A percentile compares a stretch with the other conserved stretches of the same genome.
phyloP scores from a whole-genome alignment of 1,140 invertebrate genomes.

The Apis laboriosa region DNA sequence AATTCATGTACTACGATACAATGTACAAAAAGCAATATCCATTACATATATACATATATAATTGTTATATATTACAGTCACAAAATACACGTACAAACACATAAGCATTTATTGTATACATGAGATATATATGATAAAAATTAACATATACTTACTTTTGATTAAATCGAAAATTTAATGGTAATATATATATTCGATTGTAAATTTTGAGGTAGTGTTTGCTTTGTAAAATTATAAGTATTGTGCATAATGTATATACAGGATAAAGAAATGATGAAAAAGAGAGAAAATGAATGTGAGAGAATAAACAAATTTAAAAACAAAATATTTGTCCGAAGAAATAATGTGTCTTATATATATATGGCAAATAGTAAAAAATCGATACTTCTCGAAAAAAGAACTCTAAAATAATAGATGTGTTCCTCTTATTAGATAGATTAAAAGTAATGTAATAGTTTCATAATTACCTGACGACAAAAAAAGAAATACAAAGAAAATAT shows the following conservation, averaged over 20 bases:
- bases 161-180: constrained; percentile 42
- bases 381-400: constrained; percentile 43
- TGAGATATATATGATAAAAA: constrained; percentile 46
- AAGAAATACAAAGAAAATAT: constrained; percentile 40
- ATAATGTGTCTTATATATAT: constrained; percentile 68
- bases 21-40: constrained; percentile 70
- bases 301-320: constrained; percentile 37
- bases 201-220: constrained; percentile 56
- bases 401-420: constrained; percentile 59
- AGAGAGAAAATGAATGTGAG: constrained; percentile 1
- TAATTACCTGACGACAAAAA: constrained; percentile 47
- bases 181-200: constrained; percentile 54
- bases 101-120: constrained; percentile 23
- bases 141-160: constrained; percentile 47
- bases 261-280: constrained; percentile 14
- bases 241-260: constrained; percentile 62
- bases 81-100: constrained; percentile 35
- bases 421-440: constrained; percentile 59
- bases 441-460: constrained; percentile 64
- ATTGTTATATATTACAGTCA: constrained; percentile 44
- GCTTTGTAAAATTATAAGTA: constrained; percentile 56
- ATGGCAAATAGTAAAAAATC: constrained; percentile 56
- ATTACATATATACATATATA: constrained; percentile 28
- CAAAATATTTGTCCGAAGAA: constrained; percentile 57
- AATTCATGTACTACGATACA: constrained; percentile 56